Base-by-base conservation (phyloP, 2,113 vertebrate species). In the Triplophysa dalaica region DNA sequence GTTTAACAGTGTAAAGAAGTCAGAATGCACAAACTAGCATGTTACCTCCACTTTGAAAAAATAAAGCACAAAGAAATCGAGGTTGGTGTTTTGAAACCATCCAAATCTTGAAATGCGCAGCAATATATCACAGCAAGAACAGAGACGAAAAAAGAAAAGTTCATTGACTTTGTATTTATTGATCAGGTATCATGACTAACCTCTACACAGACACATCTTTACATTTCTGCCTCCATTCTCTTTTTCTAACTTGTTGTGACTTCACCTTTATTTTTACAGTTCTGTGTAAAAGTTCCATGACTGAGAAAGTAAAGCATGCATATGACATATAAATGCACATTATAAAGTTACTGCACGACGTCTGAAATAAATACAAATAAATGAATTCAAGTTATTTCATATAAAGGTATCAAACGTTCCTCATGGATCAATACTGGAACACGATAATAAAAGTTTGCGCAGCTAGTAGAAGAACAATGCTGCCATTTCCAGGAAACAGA, bases 351-450 rank as follows among this genome's bases (percentile, higher is more conserved):
- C 95, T 94, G 93, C 82, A 93, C 92, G 93, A 97, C 93, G 92
- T 93, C 94, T 96, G 94, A 98, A 98, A 98, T 98, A 97, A 98
- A 99, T 98, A 99, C 94, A 94, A 95, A 95, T 94, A 88, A 92
- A 97, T 91, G 93, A 91, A 93, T 95, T 94, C 93, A 92, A 91
- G 90, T 94, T 93, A 91, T 93, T 92, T 92, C 81, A 91, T 93
- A 93, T 93, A 96, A 96, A 97, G 94, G 94, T 93, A 95, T 96
- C 94, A 94, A 94, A 94, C 92, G 92, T 92, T 94, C 90, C 93
- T 89, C 91, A 94, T 93, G 92, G 93, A 94, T 94, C 95, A 97
- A 97, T 95, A 97, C 94, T 96, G 95, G 92, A 96, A 98, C 90
- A 96, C 93, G 95, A 94, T 91, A 93, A 92, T 80, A 93, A 38